A percentile compares a stretch with the other conserved stretches of the same genome.
Evolutionary conservation across 2,797 vertebrate genomes (phyloP).

Genomic region (Acipenser oxyrinchus): DNA sequence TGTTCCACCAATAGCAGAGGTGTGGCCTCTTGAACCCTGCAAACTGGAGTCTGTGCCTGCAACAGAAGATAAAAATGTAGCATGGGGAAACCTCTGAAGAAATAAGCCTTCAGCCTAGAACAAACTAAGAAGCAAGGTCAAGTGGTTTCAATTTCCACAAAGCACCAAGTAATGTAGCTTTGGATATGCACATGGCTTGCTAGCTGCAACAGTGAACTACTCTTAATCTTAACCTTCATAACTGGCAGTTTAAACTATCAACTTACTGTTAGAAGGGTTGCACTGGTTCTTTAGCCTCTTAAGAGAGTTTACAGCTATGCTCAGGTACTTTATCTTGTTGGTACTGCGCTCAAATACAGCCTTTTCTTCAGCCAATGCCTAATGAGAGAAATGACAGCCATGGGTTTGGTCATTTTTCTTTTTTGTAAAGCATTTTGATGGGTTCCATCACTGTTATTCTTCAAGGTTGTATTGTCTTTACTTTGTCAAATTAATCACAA

Average conservation of each 20-base stretch:
- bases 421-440: neutral
- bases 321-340: constrained; percentile 72
- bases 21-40: constrained; percentile 49
- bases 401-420: neutral
- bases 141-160: no score
- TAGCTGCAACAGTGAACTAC: no score
- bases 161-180: no score
- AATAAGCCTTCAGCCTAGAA: no score
- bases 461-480: no score
- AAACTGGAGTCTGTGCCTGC: constrained; percentile 34
- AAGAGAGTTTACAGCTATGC: constrained; percentile 65
- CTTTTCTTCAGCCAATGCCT: constrained; percentile 72
- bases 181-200: no score
- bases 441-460: neutral
- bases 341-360: constrained; percentile 61
- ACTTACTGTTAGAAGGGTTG: constrained; percentile 27
- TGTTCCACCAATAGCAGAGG: constrained; percentile 34
- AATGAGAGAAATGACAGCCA: constrained; percentile 9
- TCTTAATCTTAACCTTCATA: no score
- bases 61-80: constrained; percentile 23
- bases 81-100: no score
- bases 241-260: no score
- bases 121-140: no score
- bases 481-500: no score
- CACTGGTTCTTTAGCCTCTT: constrained; percentile 67